phyloP scores from a whole-genome alignment of 2,888 invertebrate genomes.

The Leuctra nigra region DNA sequence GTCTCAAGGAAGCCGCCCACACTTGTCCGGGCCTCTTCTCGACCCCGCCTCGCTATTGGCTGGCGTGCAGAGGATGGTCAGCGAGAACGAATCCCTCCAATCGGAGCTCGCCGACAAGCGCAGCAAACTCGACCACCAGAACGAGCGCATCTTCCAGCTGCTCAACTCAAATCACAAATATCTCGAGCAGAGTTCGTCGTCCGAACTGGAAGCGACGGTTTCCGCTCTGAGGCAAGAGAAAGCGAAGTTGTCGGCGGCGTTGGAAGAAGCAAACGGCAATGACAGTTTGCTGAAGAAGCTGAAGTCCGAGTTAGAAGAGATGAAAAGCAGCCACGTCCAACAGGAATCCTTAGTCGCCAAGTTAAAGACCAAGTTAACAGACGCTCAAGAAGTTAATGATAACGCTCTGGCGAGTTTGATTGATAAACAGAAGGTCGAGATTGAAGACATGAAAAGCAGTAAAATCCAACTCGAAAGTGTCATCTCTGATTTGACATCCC shows the following conservation, averaged over 20 bases:
- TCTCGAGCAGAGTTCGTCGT: conserved; percentile 17
- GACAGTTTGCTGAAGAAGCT: not conserved
- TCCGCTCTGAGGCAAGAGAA: conserved; percentile 17
- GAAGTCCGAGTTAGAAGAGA: not conserved
- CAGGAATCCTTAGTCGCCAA: no score
- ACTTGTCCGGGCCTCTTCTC: not conserved
- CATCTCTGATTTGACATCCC: no score
- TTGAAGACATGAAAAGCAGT: no score
- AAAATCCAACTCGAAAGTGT: no score
- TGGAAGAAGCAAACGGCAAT: not conserved
- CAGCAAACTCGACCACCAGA: conserved; percentile 23
- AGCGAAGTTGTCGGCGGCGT: conserved; percentile 12
- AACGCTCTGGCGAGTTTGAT: no score
- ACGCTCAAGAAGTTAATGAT: no score
- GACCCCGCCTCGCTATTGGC: conserved; percentile 20
- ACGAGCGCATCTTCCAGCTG: conserved; percentile 24
- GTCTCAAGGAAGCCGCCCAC: conserved; percentile 7
- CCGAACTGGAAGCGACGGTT: conserved; percentile 7
- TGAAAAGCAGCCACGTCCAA: no score
- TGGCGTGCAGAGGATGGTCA: conserved; percentile 22
- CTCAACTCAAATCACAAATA: conserved; percentile 26
- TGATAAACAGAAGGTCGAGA: no score
- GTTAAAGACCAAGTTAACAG: no score
- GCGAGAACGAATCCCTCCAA: conserved; percentile 24
- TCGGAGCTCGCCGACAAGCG: conserved; percentile 24